phyloP scores from a whole-genome alignment of 2,888 invertebrate genomes.

The Osmoderma eremita region DNA sequence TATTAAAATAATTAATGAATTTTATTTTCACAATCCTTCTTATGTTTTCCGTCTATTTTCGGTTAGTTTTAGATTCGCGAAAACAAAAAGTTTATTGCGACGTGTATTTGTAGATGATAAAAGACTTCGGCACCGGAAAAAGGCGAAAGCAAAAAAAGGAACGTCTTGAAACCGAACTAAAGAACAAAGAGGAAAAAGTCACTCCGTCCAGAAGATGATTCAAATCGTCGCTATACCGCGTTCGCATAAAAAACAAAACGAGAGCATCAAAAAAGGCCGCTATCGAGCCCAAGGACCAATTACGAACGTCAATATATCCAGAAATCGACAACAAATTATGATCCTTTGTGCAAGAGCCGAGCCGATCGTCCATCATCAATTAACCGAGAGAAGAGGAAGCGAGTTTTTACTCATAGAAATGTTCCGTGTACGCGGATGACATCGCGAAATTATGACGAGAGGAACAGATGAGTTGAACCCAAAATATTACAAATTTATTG shows the following conservation, averaged over 20 bases:
- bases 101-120: background rate
- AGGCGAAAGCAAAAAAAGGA: background rate
- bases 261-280: conserved; percentile 38
- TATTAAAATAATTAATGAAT: no score
- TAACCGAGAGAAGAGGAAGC: conserved; percentile 54
- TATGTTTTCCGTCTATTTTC: no score
- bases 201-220: conserved; percentile 13
- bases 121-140: background rate
- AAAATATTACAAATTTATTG: no score
- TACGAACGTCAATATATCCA: conserved; percentile 63
- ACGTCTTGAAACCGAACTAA: no score
- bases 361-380: conserved; percentile 64
- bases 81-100: background rate
- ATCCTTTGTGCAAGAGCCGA: conserved; percentile 59
- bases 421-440: background rate
- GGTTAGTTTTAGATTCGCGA: no score
- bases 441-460: no score
- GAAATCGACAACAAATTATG: conserved; percentile 66
- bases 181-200: conserved; percentile 10
- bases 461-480: no score
- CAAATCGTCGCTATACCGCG: conserved; percentile 28
- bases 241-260: conserved; percentile 19
- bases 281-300: conserved; percentile 54
- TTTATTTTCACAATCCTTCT: no score
- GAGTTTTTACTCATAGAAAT: conserved; percentile 55